phyloP scores from a whole-genome alignment of 1,140 invertebrate genomes.

The Heterodera carotae region DNA sequence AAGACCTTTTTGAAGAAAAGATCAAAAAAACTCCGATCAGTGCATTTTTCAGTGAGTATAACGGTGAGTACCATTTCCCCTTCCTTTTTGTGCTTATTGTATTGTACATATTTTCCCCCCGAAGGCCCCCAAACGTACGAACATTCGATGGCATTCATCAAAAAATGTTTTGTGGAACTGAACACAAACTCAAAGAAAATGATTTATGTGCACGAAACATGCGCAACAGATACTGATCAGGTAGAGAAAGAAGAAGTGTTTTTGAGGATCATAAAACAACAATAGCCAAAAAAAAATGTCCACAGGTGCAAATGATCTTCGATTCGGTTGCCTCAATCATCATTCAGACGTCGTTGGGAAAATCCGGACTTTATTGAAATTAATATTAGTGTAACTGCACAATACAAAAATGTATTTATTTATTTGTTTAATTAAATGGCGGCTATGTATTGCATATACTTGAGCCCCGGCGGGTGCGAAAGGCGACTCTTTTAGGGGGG shows the following conservation, averaged over 20 bases:
- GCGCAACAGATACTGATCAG: constrained; percentile 99
- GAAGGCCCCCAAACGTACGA: constrained; percentile 79
- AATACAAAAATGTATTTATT: too few relatives aligned
- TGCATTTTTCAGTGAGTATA: constrained; percentile 97
- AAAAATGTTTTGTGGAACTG: constrained; percentile 74
- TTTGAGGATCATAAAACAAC: neutral
- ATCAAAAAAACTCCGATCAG: constrained; percentile 93
- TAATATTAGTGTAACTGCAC: too few relatives aligned
- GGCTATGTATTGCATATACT: too few relatives aligned
- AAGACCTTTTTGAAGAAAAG: constrained; percentile 97
- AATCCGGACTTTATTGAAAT: constrained; percentile 65
- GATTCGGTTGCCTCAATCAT: constrained; percentile 99
- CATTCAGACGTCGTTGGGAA: constrained; percentile 97
- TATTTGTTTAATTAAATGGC: too few relatives aligned
- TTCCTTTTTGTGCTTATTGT: constrained; percentile 8
- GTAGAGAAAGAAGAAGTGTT: constrained; percentile 68
- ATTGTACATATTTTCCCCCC: constrained; percentile 72
- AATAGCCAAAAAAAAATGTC: neutral
- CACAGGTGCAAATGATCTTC: constrained; percentile 70
- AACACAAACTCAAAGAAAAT: constrained; percentile 78
- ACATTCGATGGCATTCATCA: constrained; percentile 69
- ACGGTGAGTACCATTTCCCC: constrained; percentile 71
- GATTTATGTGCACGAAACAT: constrained; percentile 99
- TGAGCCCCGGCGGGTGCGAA: too few relatives aligned
- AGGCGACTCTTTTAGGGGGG: too few relatives aligned